phyloP scores from a whole-genome alignment of 2,888 invertebrate species.

The Norana najaformis region DNA sequence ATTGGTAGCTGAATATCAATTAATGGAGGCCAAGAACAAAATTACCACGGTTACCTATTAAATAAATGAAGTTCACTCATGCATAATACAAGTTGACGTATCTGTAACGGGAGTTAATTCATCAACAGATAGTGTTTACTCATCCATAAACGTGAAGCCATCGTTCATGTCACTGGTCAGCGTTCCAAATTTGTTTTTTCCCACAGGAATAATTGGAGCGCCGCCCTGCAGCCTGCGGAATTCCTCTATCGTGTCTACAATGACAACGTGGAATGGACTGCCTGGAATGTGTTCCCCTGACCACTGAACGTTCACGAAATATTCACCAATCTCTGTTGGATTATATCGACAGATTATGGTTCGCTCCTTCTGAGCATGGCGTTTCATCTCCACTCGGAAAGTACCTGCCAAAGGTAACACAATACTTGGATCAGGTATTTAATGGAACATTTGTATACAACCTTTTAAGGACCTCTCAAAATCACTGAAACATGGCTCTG shows the following conservation, averaged over 20 bases:
- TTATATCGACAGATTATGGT: conserved; percentile 97
- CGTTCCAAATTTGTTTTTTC: conserved; percentile 3
- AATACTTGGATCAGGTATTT: not conserved
- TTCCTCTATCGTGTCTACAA: conserved; percentile 97
- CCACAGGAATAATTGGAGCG: not conserved
- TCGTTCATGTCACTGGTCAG: conserved; percentile 16
- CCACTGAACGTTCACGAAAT: conserved; percentile 90
- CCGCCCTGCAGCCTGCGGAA: conserved; percentile 60
- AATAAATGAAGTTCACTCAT: not conserved
- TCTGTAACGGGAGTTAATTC: not conserved
- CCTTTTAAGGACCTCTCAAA: not conserved
- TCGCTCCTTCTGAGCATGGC: conserved; percentile 95
- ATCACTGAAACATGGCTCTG: not conserved
- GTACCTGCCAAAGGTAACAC: conserved; percentile 72
- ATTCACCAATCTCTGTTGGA: conserved; percentile 97
- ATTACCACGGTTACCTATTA: not conserved
- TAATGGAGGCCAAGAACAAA: not conserved
- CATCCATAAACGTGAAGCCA: conserved; percentile 17
- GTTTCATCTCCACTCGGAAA: conserved; percentile 99
- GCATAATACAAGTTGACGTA: not conserved
- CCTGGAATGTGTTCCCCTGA: conserved; percentile 96
- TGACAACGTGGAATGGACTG: conserved; percentile 97
- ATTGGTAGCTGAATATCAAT: not conserved
- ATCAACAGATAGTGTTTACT: not conserved
- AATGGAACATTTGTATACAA: not conserved